Percentiles rank a stretch among this genome's conserved stretches.
phyloP scores from a whole-genome alignment of 2,888 invertebrate species.

The Graphium colonna region DNA sequence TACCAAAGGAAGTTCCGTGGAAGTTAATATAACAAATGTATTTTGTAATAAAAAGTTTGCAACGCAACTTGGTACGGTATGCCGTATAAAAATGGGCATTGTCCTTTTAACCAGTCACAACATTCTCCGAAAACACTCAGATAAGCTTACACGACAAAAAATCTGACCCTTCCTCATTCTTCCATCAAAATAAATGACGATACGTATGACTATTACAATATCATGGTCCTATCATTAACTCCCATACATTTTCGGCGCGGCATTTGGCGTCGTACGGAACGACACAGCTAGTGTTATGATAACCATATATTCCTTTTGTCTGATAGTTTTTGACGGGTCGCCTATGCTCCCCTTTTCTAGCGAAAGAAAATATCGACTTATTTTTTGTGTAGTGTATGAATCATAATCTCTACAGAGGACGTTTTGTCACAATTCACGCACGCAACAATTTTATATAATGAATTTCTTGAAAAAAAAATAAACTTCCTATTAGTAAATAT shows the following conservation, averaged over 20 bases:
- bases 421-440: too few species aligned
- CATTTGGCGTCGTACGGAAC: conserved; percentile 26
- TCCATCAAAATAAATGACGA: not conserved
- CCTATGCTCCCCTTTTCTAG: conserved; percentile 57
- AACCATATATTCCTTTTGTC: conserved; percentile 56
- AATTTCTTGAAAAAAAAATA: too few species aligned
- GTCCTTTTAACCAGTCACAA: too few species aligned
- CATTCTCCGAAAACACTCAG: too few species aligned
- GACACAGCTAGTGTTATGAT: conserved; percentile 47
- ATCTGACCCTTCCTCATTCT: not conserved
- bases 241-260: conserved; percentile 24
- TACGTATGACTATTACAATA: conserved; percentile 1
- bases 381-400: conserved; percentile 31
- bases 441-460: too few species aligned
- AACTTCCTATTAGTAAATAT: too few species aligned
- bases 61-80: too few species aligned
- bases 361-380: conserved; percentile 48
- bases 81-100: too few species aligned
- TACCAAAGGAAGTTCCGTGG: too few species aligned
- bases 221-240: conserved; percentile 14
- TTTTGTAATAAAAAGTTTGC: too few species aligned
- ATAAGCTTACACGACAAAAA: not conserved
- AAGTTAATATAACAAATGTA: too few species aligned
- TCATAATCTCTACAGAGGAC: not conserved
- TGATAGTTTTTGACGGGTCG: conserved; percentile 63